Percentiles rank a stretch among this genome's conserved stretches.
Conservation (phyloP, 2,888 invertebrate species). For the Leptodirus hochenwartii region DNA sequence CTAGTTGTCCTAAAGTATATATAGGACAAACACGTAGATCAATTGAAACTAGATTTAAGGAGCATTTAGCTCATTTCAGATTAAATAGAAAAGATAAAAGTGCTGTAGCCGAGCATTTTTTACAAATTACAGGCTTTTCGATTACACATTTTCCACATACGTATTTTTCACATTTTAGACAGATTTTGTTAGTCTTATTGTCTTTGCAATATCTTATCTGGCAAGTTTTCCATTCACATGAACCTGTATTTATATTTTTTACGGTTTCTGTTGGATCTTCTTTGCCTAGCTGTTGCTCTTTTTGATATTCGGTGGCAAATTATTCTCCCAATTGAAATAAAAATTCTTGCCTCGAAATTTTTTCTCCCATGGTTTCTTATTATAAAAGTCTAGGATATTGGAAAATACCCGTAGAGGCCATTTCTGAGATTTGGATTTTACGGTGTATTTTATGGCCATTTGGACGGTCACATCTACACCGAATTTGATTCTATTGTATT, state of each 20-base stretch:
- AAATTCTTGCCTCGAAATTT: slow-evolving; percentile 2
- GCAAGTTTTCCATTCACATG: slow-evolving; percentile 3
- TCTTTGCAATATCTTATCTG: slow-evolving; percentile 8
- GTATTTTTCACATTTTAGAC: slow-evolving; percentile 4
- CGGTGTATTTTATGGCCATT: too few relatives aligned
- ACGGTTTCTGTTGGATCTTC: background rate
- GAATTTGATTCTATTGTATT: too few relatives aligned
- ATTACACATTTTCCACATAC: slow-evolving; percentile 7
- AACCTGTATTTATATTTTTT: slow-evolving; percentile 4
- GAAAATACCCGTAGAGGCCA: too few relatives aligned
- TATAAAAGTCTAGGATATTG: too few relatives aligned
- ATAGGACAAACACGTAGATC: too few relatives aligned
- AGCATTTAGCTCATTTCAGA: too few relatives aligned
- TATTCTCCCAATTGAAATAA: slow-evolving; percentile 1
- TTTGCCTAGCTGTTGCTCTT: slow-evolving; percentile 1
- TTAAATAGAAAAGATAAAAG: too few relatives aligned
- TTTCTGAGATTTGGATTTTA: too few relatives aligned
- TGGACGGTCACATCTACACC: too few relatives aligned
- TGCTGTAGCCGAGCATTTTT: too few relatives aligned
- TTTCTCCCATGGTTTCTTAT: background rate
- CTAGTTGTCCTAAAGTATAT: too few relatives aligned
- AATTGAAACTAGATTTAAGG: too few relatives aligned
- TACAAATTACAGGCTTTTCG: slow-evolving; percentile 7
- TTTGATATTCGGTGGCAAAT: slow-evolving; percentile 2
- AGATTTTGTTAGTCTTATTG: slow-evolving; percentile 8